A percentile compares a stretch with the other conserved stretches of the same genome.
Conservation (phyloP, 1,140 invertebrate species). For the Dinothrombium tinctorium region DNA sequence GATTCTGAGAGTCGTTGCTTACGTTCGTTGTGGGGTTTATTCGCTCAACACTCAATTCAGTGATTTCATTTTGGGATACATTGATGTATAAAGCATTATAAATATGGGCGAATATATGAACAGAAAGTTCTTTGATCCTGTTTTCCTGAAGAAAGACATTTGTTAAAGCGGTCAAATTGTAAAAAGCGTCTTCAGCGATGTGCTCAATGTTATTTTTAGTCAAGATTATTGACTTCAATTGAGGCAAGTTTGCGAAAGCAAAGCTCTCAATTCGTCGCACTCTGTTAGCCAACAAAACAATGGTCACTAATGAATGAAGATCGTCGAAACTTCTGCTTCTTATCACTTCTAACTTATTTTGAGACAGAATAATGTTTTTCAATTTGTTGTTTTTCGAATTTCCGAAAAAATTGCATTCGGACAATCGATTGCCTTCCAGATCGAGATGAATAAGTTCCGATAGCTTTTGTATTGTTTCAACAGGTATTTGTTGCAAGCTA, state of each 20-base stretch:
- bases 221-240: constrained; percentile 39
- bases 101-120: constrained; percentile 34
- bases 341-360: constrained; percentile 38
- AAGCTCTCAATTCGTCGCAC: constrained; percentile 30
- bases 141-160: constrained; percentile 46
- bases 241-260: constrained; percentile 37
- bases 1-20: no score
- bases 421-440: constrained; percentile 54
- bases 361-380: constrained; percentile 44
- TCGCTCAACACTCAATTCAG: no score
- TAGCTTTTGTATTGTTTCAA: constrained; percentile 32
- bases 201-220: constrained; percentile 21
- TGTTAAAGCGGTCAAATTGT: constrained; percentile 36
- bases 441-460: constrained; percentile 57
- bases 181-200: constrained; percentile 31
- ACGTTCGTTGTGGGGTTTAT: no score
- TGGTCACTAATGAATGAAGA: constrained; percentile 36
- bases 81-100: constrained; percentile 4
- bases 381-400: constrained; percentile 40
- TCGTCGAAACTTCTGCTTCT: constrained; percentile 34
- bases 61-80: constrained; percentile 37
- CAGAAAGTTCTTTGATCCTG: constrained; percentile 42
- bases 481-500: constrained; percentile 41
- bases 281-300: constrained; percentile 43
- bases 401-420: no score